Evolutionary conservation across 1,140 invertebrate species (phyloP).

Genomic region (Maconellicoccus hirsutus): DNA sequence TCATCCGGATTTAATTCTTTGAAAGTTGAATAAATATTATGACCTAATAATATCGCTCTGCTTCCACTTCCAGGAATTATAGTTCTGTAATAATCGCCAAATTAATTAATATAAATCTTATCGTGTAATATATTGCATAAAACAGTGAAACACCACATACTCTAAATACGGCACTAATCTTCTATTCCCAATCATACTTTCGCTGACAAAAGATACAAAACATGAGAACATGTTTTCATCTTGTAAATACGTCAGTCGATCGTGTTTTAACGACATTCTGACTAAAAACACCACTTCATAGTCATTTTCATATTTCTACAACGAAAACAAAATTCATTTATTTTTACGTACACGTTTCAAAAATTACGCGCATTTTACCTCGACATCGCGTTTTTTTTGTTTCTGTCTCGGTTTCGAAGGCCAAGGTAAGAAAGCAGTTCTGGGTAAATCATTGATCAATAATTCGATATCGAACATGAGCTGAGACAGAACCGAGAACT

Average conservation of each 20-base stretch:
- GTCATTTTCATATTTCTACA: background rate
- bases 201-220: background rate
- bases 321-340: background rate
- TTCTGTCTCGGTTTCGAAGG: background rate
- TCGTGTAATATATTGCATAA: too few species aligned
- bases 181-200: background rate
- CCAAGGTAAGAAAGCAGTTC: background rate
- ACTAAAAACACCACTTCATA: background rate
- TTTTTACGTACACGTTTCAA: background rate
- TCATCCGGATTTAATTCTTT: background rate
- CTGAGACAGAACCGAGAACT: background rate
- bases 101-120: background rate
- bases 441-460: background rate
- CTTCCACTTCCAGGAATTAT: background rate
- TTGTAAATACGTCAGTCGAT: background rate
- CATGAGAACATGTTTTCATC: background rate
- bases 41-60: background rate
- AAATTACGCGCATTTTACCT: background rate
- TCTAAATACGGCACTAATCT: background rate
- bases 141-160: background rate
- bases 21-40: background rate
- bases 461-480: background rate
- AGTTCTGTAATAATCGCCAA: background rate
- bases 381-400: background rate
- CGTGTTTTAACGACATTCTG: background rate